Conservation (phyloP, 2,113 vertebrate genomes). For the Acrocephalus arundinaceus region DNA sequence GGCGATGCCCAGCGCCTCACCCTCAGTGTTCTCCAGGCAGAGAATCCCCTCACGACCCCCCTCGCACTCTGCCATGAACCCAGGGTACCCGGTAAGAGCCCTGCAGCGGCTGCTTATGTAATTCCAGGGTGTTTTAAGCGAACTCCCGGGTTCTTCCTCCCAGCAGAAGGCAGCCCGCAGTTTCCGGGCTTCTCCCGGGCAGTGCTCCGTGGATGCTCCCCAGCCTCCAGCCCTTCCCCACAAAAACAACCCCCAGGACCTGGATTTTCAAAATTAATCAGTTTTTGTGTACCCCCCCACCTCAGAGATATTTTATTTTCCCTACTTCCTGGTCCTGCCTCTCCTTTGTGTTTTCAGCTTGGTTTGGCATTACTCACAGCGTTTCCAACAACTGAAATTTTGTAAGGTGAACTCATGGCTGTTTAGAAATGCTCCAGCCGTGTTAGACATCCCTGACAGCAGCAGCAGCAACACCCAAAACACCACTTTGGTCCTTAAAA, state of each 20-base stretch:
- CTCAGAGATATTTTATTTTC: not conserved
- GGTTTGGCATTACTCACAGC: fast-evolving
- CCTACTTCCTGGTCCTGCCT: not conserved
- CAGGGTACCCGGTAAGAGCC: not conserved
- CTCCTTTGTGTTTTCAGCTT: not conserved
- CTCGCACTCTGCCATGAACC: not conserved
- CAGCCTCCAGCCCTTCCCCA: not conserved
- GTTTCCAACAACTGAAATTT: not conserved
- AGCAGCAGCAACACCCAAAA: not conserved
- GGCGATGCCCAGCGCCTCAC: not conserved
- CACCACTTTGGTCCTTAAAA: not conserved
- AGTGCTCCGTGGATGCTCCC: not conserved
- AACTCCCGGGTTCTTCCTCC: not conserved
- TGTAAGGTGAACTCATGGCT: not conserved
- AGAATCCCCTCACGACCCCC: not conserved
- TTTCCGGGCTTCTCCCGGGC: not conserved
- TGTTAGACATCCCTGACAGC: fast-evolving
- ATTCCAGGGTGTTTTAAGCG: not conserved
- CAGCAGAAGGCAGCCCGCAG: not conserved
- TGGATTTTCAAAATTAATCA: not conserved
- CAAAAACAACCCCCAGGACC: not conserved
- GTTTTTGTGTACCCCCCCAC: fast-evolving
- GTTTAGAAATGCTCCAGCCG: not conserved
- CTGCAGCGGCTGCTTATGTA: not conserved
- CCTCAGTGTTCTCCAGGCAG: not conserved